Base-by-base conservation (phyloP, 2,797 vertebrate genomes). In the Platyrinchus mystaceus region DNA sequence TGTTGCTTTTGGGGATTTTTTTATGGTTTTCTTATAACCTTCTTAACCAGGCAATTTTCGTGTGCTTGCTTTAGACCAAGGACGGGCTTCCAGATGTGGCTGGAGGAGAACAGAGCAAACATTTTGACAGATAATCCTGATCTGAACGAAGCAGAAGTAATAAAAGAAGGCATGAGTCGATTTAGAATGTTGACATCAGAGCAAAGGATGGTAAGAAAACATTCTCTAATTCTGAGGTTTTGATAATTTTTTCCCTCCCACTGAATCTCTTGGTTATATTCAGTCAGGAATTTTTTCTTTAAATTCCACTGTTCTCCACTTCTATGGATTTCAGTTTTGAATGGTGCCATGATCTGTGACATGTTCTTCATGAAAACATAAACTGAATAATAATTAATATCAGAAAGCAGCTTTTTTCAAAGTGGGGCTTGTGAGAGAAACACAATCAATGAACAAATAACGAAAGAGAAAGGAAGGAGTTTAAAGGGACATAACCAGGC, bases 61-160 rank as follows among this genome's bases (percentile, higher is more conserved):
- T 49, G n/a, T 92, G 80, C 77, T 87, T 91, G 32, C 93, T 95
- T 90, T 96, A 99, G 99, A 84, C 98, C 98, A 4, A 99, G 98
- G 97, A 99, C 99, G 1, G 99, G 99, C 27, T 99, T 99, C 97
- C 99, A 99, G 97, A 97, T 99, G 84, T 99, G 99, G 99, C 96
- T 99, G 6, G 98, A 99, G 86, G 98, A 99, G 97, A 99, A 99
- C 94, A 98, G 99, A 96, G 98, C 98, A 95, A 97, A 63, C 67
- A 99, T 99, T 93, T 85, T 98, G 19, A 93, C 97, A 4, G 98
- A 99, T 77, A 97, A 98, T 50, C 98, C 99, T 14, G 98, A 98
- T 78, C 96, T 99, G 94, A 98, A 99, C 7, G 99, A 99, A 98
- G 98, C 98, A 2, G 99, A 98, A n/a, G 87, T 99, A 96, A 99